Evolutionary conservation across 1,140 invertebrate species (phyloP).

Genomic region (Kradibia gibbosae): DNA sequence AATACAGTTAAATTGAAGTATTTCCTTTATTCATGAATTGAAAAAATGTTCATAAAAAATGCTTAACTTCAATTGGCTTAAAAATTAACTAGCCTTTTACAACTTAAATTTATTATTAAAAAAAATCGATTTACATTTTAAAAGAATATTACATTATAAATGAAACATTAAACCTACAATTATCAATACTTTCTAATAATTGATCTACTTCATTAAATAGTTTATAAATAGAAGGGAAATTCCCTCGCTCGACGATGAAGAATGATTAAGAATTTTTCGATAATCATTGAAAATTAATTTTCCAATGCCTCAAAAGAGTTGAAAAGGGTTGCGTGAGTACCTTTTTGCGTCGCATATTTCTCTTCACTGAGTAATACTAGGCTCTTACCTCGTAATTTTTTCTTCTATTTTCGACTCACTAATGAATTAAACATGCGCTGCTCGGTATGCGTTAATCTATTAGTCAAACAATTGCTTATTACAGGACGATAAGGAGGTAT

Average conservation of each 20-base stretch:
- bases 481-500: no score
- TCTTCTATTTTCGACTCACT: not conserved
- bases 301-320: not conserved
- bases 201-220: not conserved
- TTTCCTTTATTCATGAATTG: no score
- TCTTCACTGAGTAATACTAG: not conserved
- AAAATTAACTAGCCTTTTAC: no score
- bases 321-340: not conserved
- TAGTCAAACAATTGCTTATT: no score
- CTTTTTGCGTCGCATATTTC: not conserved
- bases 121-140: no score
- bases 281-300: not conserved
- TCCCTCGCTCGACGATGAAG: not conserved
- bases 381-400: not conserved
- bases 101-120: no score
- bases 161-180: not conserved
- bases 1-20: no score
- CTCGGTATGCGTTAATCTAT: no score
- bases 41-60: no score
- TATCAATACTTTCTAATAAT: not conserved
- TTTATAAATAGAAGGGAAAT: not conserved
- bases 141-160: not conserved
- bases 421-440: not conserved
- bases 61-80: no score
- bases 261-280: not conserved